Percentiles rank a stretch among this genome's conserved stretches.
Evolutionary conservation across 2,797 vertebrate genomes (phyloP).

Genomic region (Lepidocolaptes lacrymiger): DNA sequence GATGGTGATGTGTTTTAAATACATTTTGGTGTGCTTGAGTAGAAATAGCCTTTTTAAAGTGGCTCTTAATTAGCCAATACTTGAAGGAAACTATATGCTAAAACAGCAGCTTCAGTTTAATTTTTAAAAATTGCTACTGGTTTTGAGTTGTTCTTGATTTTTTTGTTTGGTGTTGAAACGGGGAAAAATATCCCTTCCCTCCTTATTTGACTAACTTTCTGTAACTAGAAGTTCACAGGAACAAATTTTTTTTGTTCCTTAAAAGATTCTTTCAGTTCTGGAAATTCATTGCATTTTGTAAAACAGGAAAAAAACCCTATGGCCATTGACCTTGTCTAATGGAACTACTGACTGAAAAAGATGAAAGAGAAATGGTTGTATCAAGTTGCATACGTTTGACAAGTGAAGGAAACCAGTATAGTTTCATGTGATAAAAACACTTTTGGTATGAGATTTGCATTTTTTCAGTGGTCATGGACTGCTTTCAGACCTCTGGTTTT

Average conservation of each 20-base stretch:
- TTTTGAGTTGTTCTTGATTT: not conserved
- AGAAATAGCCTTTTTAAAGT: not conserved
- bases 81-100: not conserved
- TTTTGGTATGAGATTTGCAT: conserved; percentile 19
- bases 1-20: not conserved
- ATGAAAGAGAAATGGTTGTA: conserved; percentile 34
- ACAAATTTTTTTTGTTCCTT: not conserved
- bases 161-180: not conserved
- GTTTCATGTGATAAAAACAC: conserved; percentile 28
- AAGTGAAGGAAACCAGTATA: conserved; percentile 53
- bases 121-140: not conserved
- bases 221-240: not conserved
- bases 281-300: conserved; percentile 3
- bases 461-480: not conserved
- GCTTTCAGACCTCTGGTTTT: conserved; percentile 1
- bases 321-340: conserved; percentile 10
- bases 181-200: not conserved
- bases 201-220: not conserved
- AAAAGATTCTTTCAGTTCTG: not conserved
- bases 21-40: not conserved
- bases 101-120: not conserved
- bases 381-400: conserved; percentile 32
- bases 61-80: not conserved
- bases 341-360: conserved; percentile 23
- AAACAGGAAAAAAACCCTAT: not conserved